These are phyloP conservation scores for Neodiprion fabricii DNA, from an alignment of 1,140 invertebrate species.

Conservation along the genomic window DNA sequence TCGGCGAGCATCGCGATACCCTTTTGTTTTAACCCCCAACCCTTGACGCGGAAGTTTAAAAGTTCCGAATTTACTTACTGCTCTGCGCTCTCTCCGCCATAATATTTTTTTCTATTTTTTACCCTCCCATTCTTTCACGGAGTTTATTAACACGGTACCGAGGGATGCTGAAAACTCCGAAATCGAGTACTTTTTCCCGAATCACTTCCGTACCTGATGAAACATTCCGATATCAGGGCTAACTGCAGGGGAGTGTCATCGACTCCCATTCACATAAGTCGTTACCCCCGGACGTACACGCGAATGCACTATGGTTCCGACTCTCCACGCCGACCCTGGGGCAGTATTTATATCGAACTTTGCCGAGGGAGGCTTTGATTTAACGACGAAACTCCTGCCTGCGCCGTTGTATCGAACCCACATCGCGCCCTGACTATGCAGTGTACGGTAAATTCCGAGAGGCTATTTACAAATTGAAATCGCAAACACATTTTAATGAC, in stretches of 20 bases:
- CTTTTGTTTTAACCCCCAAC: slow-evolving; percentile 8
- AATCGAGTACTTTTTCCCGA: no score
- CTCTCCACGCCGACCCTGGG: not conserved
- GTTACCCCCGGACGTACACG: not conserved
- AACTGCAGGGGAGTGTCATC: not conserved
- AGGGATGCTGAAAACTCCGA: no score
- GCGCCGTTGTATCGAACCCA: no score
- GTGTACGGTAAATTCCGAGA: no score
- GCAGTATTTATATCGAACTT: not conserved
- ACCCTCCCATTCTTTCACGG: slow-evolving; percentile 1
- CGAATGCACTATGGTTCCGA: not conserved
- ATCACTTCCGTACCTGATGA: no score
- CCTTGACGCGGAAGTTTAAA: slow-evolving; percentile 22
- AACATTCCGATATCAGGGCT: not conserved
- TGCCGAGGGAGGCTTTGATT: not conserved
- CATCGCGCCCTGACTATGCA: no score
- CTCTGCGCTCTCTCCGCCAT: slow-evolving; percentile 4
- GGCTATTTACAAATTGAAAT: no score
- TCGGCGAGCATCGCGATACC: slow-evolving; percentile 28
- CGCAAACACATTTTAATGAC: no score
- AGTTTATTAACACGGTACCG: slow-evolving; percentile 24
- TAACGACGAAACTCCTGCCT: not conserved
- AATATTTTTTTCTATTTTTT: not conserved
- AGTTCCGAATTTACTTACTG: slow-evolving; percentile 37
- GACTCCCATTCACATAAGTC: slow-evolving; percentile 5